Conservation (phyloP, 2,113 vertebrate species). For the Halichoeres trimaculatus region DNA sequence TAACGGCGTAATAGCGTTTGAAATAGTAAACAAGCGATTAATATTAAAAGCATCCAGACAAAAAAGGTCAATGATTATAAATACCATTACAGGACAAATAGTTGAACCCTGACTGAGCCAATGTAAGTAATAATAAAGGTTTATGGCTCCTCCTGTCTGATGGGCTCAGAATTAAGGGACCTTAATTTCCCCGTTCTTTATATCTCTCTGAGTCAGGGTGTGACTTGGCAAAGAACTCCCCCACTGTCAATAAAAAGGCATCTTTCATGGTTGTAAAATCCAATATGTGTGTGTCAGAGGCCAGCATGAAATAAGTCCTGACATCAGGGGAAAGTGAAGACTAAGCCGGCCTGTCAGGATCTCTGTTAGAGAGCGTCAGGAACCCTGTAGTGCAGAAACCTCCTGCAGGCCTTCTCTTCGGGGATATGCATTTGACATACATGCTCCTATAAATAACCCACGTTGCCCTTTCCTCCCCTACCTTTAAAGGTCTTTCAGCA, state of each 20-base stretch:
- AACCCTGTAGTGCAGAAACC: not conserved
- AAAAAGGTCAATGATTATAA: not conserved
- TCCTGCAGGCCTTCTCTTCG: conserved; percentile 41
- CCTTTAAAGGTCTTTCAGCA: not conserved
- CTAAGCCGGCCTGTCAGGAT: conserved; percentile 64
- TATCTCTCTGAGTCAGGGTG: conserved; percentile 6
- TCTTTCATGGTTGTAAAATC: conserved; percentile 45
- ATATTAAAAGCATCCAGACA: not conserved
- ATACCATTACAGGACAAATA: too few relatives aligned
- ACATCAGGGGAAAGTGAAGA: conserved; percentile 47
- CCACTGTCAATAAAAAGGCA: conserved; percentile 34
- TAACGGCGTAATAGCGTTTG: too few relatives aligned
- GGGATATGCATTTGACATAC: conserved; percentile 29
- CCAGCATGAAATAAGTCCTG: conserved; percentile 47
- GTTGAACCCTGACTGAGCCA: too few relatives aligned
- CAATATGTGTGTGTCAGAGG: conserved; percentile 53
- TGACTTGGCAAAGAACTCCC: conserved; percentile 6
- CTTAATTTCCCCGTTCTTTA: not conserved
- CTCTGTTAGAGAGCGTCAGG: conserved; percentile 42
- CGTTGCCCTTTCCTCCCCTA: not conserved
- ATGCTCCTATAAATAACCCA: not conserved
- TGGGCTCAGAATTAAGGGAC: not conserved
- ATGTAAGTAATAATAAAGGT: not conserved
- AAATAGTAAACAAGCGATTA: too few relatives aligned
- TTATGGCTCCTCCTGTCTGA: not conserved